Conservation (phyloP, 2,797 vertebrate species). For the Siniperca obscura region DNA sequence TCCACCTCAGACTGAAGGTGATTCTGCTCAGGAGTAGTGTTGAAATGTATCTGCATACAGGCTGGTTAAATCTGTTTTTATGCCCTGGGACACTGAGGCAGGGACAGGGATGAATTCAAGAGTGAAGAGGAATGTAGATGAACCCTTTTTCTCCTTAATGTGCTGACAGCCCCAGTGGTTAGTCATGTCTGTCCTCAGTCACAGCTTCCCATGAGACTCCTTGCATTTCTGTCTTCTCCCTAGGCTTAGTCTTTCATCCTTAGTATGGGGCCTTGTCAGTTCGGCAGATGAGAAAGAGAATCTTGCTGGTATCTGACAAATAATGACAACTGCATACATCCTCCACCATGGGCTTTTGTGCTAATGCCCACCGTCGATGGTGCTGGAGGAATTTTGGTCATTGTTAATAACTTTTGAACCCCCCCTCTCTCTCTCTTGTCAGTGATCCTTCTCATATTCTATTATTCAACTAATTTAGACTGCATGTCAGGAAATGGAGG, state of each 20-base stretch:
- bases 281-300: slow-evolving; percentile 5
- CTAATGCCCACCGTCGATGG: background rate
- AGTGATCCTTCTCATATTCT: slow-evolving; percentile 38
- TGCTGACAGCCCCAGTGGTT: slow-evolving; percentile 18
- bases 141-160: slow-evolving; percentile 29
- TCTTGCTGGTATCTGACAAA: slow-evolving; percentile 11
- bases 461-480: slow-evolving; percentile 61
- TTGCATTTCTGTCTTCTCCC: slow-evolving; percentile 16
- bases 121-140: slow-evolving; percentile 5
- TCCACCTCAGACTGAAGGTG: background rate
- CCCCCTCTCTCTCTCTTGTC: background rate
- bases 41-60: background rate
- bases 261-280: slow-evolving; percentile 4
- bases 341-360: background rate
- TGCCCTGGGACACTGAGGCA: slow-evolving; percentile 8
- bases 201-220: slow-evolving; percentile 37
- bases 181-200: slow-evolving; percentile 30
- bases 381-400: slow-evolving; percentile 3
- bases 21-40: background rate
- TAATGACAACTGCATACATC: slow-evolving; percentile 14
- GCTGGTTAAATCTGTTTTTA: slow-evolving; percentile 31
- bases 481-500: slow-evolving; percentile 67
- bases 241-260: slow-evolving; percentile 2
- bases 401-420: background rate
- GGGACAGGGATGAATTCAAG: slow-evolving; percentile 8